A percentile compares a stretch with the other conserved stretches of the same genome.
Evolutionary conservation across 2,113 vertebrate species (phyloP).

Genomic region (Oenanthe melanoleuca): DNA sequence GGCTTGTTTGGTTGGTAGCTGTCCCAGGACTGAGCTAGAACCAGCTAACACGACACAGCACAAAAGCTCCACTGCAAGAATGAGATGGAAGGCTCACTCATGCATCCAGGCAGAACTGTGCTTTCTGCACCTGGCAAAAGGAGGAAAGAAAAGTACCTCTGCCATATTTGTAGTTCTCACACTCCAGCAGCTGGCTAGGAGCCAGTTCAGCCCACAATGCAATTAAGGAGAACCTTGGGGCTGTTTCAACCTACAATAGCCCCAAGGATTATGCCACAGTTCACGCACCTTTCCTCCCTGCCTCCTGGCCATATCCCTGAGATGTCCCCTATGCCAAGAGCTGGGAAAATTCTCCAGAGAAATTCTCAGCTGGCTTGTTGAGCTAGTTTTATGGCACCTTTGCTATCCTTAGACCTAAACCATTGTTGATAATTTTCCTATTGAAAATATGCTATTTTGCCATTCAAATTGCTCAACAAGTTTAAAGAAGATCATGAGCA

Average conservation of each 20-base stretch:
- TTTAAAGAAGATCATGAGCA: background rate
- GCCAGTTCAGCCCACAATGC: conserved; percentile 43
- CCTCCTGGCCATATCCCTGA: conserved; percentile 20
- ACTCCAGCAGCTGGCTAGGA: conserved; percentile 46
- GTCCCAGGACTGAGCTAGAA: conserved; percentile 52
- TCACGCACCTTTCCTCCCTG: conserved; percentile 3
- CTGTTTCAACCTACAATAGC: conserved; percentile 41
- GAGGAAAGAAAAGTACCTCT: background rate
- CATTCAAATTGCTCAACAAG: conserved; percentile 63
- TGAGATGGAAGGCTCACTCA: background rate
- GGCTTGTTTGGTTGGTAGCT: conserved; percentile 33
- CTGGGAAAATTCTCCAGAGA: conserved; percentile 64
- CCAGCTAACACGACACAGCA: conserved; percentile 63
- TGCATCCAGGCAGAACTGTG: background rate
- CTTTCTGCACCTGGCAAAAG: background rate
- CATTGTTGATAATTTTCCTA: conserved; percentile 57
- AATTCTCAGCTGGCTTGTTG: conserved; percentile 46
- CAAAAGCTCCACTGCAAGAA: conserved; percentile 56
- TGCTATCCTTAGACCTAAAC: background rate
- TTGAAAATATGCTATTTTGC: conserved; percentile 74
- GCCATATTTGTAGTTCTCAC: conserved; percentile 45
- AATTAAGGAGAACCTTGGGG: conserved; percentile 44
- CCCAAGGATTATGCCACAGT: conserved; percentile 30
- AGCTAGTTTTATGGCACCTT: background rate
- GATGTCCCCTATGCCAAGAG: conserved; percentile 23